Evolutionary conservation across 2,113 vertebrate genomes (phyloP).

Genomic region (Catagonus wagneri): DNA sequence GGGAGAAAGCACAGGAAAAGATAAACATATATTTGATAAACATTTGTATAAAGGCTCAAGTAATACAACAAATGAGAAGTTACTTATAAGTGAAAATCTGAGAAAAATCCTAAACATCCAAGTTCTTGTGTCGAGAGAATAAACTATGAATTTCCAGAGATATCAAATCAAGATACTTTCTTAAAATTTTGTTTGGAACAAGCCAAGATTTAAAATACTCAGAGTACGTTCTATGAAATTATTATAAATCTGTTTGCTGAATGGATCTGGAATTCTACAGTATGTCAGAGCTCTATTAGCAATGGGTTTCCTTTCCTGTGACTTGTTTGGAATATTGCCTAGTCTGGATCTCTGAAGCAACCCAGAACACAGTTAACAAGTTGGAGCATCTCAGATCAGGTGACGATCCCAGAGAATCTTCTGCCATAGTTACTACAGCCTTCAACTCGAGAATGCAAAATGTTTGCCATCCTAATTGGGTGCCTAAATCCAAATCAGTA

Average conservation of each 20-base stretch:
- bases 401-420: neutral
- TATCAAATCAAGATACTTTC: neutral
- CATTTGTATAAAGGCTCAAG: neutral
- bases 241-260: neutral
- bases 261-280: neutral
- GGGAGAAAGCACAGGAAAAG: neutral
- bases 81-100: neutral
- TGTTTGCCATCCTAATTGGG: neutral
- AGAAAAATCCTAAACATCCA: neutral
- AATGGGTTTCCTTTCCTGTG: rapidly evolving
- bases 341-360: neutral
- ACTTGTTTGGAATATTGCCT: neutral
- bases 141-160: neutral
- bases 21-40: neutral
- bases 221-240: neutral
- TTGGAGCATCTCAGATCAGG: rapidly evolving
- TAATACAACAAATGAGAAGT: neutral
- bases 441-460: neutral
- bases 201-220: neutral
- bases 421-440: neutral
- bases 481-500: neutral
- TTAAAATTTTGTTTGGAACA: neutral
- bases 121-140: neutral
- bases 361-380: neutral
- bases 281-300: rapidly evolving